Base-by-base conservation (phyloP, 1,140 invertebrate genomes). In the Cherax destructor region DNA sequence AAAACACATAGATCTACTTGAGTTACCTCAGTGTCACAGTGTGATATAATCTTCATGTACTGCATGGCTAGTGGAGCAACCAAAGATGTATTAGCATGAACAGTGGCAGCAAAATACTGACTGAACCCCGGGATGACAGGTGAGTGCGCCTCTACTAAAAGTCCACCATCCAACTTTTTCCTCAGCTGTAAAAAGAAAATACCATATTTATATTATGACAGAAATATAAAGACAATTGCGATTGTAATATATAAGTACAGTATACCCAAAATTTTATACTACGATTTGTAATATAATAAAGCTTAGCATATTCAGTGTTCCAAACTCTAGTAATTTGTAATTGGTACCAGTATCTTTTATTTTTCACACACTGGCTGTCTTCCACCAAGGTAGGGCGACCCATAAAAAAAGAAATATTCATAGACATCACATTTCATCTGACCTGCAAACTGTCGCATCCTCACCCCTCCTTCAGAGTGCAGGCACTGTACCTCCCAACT, bases 111-210 rank as follows among this genome's bases (percentile, higher is more conserved):
- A 56, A 88, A 88, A 80, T 92, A 88, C 41, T 92, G 78, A 47
- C 79, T 88, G 86, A 92, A 88, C 0, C 86, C 91, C 1, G 91
- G 91, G 59, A 88, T 87, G 81, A 83, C 72, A 4, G 91, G 91
- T 7, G 91, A 92, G 81, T 92, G 86, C 16, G 80, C 69, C 47
- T 92, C 86, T 30, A 92, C 86, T n/a, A 92, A 41, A 11, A 92
- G 79, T n/a, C 86, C 83, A 1, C 91, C 91, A n/a, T 50, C 13
- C 11, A 92, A 84, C 47, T 83, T 88, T n/a, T 84, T 88, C 47
- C 52, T 83, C 6, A 92, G 9, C 91, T 92, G 86, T 9, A 4
- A 61, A 72, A 18, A 74, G 4, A 74, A 41, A 76, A 24, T 18
- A 41, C 6, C 30, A 56, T 74, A 74, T 74, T 30, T 30, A 30